A percentile compares a stretch with the other conserved stretches of the same genome.
Conservation (phyloP, 2,113 vertebrate species). For the Cinclus cinclus region DNA sequence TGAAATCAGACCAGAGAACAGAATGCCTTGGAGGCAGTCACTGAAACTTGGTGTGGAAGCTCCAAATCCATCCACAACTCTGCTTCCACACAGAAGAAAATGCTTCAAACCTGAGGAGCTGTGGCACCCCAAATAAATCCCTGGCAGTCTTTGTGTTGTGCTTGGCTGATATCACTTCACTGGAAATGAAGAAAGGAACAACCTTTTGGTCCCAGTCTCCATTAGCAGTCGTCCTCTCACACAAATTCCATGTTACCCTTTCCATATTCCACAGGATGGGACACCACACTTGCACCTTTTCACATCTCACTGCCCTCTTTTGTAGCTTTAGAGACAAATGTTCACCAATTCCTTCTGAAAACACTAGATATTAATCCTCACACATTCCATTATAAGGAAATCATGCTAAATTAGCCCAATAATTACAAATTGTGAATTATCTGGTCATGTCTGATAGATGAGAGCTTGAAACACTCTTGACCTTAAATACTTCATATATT, state of each 20-base stretch:
- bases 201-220: not conserved
- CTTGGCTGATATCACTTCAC: not conserved
- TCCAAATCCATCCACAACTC: not conserved
- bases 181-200: not conserved
- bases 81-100: not conserved
- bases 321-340: not conserved
- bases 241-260: not conserved
- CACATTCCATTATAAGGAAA: not conserved
- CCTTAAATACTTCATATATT: not conserved
- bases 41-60: not conserved
- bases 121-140: not conserved
- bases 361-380: not conserved
- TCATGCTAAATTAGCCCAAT: not conserved
- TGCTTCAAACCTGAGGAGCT: not conserved
- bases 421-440: constrained; percentile 12
- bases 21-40: not conserved
- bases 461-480: not conserved
- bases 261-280: not conserved
- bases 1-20: not conserved
- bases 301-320: not conserved
- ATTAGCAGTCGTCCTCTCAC: rapidly evolving
- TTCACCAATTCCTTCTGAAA: not conserved
- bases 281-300: not conserved
- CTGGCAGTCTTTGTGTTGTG: not conserved
- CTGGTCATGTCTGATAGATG: not conserved